Evolutionary conservation across 1,140 invertebrate species (phyloP).

Genomic region (Papilio polytes): DNA sequence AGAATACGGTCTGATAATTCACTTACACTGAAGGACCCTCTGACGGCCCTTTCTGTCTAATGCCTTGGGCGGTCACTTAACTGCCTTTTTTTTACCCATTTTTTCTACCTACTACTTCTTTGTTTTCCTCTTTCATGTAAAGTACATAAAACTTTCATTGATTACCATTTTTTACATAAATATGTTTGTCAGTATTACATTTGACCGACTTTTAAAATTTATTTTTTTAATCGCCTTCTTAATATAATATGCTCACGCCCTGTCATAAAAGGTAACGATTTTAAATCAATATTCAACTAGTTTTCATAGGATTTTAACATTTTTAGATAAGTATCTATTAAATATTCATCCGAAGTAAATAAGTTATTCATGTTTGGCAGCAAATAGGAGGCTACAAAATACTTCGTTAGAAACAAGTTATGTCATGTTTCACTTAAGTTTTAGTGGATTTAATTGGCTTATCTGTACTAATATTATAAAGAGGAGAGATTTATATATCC

Average conservation of each 20-base stretch:
- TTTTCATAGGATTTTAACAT: background rate
- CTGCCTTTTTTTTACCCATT: too few relatives aligned
- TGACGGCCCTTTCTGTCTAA: too few relatives aligned
- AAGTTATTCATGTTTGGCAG: background rate
- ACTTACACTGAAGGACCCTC: too few relatives aligned
- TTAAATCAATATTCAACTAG: background rate
- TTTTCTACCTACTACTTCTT: too few relatives aligned
- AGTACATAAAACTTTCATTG: too few relatives aligned
- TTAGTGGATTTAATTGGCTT: background rate
- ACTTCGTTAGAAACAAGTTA: background rate
- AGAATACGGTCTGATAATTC: too few relatives aligned
- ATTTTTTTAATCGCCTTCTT: background rate
- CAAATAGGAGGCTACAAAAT: background rate
- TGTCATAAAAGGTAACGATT: background rate
- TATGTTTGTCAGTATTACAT: too few relatives aligned
- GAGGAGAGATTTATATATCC: too few relatives aligned
- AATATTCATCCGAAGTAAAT: conserved; percentile 10
- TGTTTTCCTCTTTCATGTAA: too few relatives aligned
- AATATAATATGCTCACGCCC: background rate
- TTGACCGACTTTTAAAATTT: background rate
- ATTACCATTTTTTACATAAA: too few relatives aligned
- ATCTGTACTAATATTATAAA: background rate
- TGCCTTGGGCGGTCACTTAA: too few relatives aligned
- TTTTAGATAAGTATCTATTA: background rate
- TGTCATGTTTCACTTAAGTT: background rate